phyloP scores from a whole-genome alignment of 2,113 vertebrate species.

The Centropristis striata region DNA sequence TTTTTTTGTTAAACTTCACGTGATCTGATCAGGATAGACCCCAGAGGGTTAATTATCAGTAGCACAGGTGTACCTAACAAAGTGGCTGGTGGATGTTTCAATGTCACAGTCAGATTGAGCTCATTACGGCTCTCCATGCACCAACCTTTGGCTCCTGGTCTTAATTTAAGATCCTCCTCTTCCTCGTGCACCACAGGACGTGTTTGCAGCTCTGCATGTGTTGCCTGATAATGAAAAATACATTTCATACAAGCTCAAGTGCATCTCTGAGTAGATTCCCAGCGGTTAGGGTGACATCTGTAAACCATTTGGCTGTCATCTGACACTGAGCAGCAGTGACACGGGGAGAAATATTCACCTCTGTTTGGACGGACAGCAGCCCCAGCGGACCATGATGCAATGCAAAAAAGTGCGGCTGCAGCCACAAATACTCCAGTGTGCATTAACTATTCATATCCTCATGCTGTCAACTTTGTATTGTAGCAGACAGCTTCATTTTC shows the following conservation, averaged over 20 bases:
- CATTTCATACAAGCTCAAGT: neutral
- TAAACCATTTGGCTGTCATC: neutral
- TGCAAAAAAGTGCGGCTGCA: neutral
- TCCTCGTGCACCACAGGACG: neutral
- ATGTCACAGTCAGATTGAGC: neutral
- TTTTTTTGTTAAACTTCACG: too few relatives aligned
- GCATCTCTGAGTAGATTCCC: neutral
- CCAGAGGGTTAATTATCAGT: too few relatives aligned
- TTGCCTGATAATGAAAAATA: neutral
- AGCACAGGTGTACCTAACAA: too few relatives aligned
- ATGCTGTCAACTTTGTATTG: too few relatives aligned
- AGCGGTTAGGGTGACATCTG: neutral
- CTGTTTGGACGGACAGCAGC: neutral
- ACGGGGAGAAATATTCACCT: neutral
- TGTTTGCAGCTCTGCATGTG: neutral
- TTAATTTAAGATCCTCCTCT: neutral
- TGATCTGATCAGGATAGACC: too few relatives aligned
- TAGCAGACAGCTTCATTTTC: neutral
- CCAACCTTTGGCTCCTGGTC: too few relatives aligned
- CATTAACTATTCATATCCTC: neutral
- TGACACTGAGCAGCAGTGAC: neutral
- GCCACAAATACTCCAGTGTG: neutral
- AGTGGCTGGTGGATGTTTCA: too few relatives aligned
- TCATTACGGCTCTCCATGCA: neutral
- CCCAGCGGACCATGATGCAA: neutral